These are phyloP conservation scores for Ectobius pallidus DNA, from an alignment of 2,888 invertebrate genomes.

Conservation along the genomic window DNA sequence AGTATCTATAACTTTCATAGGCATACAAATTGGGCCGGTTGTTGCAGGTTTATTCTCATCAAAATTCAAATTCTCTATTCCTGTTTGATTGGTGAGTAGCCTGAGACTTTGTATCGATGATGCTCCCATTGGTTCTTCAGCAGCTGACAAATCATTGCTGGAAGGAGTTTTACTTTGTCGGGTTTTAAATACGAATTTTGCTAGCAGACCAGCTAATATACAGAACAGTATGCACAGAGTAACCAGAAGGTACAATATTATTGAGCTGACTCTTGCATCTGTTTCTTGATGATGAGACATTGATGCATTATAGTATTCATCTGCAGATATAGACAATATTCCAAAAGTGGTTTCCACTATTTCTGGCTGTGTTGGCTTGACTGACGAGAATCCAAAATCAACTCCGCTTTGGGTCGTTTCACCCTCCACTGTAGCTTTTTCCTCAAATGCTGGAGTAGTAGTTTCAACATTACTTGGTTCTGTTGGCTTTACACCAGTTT, in stretches of 20 bases:
- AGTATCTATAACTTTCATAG: not conserved
- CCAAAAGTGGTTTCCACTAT: too few species aligned
- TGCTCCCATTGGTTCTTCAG: not conserved
- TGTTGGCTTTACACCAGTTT: too few species aligned
- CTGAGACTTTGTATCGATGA: not conserved
- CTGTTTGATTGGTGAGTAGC: not conserved
- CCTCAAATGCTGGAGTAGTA: not conserved
- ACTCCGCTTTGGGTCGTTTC: too few species aligned
- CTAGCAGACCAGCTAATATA: constrained; percentile 3
- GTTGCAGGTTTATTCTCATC: not conserved
- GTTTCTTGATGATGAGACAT: not conserved
- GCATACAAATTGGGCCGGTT: not conserved
- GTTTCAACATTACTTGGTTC: too few species aligned
- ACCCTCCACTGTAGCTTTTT: not conserved
- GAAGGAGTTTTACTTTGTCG: not conserved
- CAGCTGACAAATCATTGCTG: not conserved
- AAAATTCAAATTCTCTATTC: not conserved
- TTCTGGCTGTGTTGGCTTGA: too few species aligned
- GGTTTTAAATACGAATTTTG: not conserved
- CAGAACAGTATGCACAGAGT: not conserved
- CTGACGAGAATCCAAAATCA: too few species aligned
- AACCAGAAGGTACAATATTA: not conserved
- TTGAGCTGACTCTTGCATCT: not conserved
- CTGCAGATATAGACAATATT: too few species aligned
- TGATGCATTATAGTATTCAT: not conserved